Conservation (phyloP, 2,797 vertebrate genomes). For the Lacerta viridis region DNA sequence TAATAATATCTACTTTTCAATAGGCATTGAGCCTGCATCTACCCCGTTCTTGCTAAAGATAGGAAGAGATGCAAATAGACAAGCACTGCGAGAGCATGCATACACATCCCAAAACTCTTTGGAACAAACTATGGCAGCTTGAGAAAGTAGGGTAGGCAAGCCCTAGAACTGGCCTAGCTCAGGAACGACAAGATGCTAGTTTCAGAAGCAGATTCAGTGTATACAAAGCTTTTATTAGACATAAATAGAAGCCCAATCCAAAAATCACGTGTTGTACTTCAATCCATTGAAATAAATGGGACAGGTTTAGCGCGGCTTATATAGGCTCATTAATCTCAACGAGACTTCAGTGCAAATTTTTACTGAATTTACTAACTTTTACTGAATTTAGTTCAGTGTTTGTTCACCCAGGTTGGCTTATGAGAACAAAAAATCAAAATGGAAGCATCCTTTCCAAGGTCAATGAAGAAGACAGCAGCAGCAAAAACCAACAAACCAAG, state of each 20-base stretch:
- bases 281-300: background rate
- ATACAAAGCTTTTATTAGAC: too few relatives aligned
- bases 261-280: background rate
- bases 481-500: background rate
- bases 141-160: background rate
- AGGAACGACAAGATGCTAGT: background rate
- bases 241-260: background rate
- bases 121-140: background rate
- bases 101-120: background rate
- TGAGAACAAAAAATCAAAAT: background rate
- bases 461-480: background rate
- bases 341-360: background rate
- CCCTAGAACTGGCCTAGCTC: background rate
- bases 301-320: background rate
- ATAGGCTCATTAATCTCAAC: background rate
- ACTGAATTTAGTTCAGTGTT: background rate
- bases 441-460: background rate
- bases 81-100: too few relatives aligned
- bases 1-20: conserved; percentile 21
- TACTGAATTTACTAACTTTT: background rate
- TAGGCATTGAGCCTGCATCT: background rate
- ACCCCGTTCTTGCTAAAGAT: background rate
- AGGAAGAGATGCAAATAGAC: background rate
- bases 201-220: background rate
- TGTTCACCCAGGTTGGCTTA: background rate